These are phyloP conservation scores for Bugulina stolonifera DNA, from an alignment of 2,888 invertebrate species.

Conservation along the genomic window DNA sequence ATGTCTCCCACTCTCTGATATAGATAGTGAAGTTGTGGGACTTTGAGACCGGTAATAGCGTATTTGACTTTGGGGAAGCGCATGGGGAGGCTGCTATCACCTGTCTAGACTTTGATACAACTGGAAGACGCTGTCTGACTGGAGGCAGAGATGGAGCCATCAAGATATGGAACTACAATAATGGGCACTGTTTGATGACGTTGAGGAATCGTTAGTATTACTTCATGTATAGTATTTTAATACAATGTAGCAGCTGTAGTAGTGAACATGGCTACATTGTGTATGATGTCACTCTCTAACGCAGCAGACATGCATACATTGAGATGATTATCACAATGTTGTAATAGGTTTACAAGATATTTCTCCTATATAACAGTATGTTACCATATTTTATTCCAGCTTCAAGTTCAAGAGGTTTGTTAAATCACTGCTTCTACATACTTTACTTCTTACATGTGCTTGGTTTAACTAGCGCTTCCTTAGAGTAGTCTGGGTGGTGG, in stretches of 20 bases:
- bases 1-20: too few relatives aligned
- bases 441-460: neutral
- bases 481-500: too few relatives aligned
- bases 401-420: constrained; percentile 23
- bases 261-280: too few relatives aligned
- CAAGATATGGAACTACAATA: constrained; percentile 53
- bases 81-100: constrained; percentile 52
- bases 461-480: too few relatives aligned
- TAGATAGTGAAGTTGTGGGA: constrained; percentile 53
- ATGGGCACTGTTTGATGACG: constrained; percentile 51
- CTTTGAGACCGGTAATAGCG: constrained; percentile 49
- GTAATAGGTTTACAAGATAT: too few relatives aligned
- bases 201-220: constrained; percentile 34
- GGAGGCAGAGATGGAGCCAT: constrained; percentile 51
- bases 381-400: constrained; percentile 11
- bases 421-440: neutral
- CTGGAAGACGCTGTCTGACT: constrained; percentile 49
- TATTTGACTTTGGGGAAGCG: constrained; percentile 52
- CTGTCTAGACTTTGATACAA: constrained; percentile 52
- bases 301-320: too few relatives aligned
- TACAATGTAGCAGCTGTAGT: too few relatives aligned
- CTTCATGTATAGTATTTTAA: too few relatives aligned
- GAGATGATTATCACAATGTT: too few relatives aligned
- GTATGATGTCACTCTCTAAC: too few relatives aligned
- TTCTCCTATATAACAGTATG: neutral